Percentiles rank a stretch among this genome's conserved stretches.
Evolutionary conservation across 2,113 vertebrate species (phyloP).

Genomic region (Myiozetetes cayanensis): DNA sequence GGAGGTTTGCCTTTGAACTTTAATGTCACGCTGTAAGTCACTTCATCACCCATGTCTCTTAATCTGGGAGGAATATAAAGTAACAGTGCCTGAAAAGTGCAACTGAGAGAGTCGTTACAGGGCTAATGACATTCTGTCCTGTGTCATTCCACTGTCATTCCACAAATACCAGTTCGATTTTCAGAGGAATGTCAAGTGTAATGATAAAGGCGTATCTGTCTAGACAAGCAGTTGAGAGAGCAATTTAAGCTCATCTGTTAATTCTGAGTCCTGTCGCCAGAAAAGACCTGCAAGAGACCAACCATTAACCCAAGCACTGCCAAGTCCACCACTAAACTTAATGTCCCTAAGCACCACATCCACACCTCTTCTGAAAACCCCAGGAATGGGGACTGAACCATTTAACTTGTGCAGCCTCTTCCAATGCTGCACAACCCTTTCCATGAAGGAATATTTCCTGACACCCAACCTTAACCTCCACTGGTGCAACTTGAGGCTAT

Average conservation of each 20-base stretch:
- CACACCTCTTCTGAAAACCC: background rate
- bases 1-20: background rate
- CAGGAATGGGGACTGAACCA: background rate
- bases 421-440: background rate
- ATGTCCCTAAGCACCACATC: background rate
- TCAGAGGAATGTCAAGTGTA: background rate
- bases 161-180: background rate
- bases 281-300: background rate
- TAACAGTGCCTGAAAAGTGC: background rate
- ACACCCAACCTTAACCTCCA: background rate
- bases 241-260: background rate
- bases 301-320: background rate
- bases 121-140: background rate
- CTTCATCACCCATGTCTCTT: background rate
- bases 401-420: background rate
- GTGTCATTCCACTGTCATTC: background rate
- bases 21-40: background rate
- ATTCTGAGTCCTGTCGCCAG: accelerated
- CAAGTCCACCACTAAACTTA: background rate
- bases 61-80: background rate
- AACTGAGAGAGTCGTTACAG: background rate
- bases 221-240: background rate
- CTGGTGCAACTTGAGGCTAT: background rate
- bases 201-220: background rate
- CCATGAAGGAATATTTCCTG: background rate